Evolutionary conservation across 2,113 vertebrate genomes (phyloP), one percentile per base, ranked within the genome.

Genomic region (Xenotilapia caudafasciata): DNA sequence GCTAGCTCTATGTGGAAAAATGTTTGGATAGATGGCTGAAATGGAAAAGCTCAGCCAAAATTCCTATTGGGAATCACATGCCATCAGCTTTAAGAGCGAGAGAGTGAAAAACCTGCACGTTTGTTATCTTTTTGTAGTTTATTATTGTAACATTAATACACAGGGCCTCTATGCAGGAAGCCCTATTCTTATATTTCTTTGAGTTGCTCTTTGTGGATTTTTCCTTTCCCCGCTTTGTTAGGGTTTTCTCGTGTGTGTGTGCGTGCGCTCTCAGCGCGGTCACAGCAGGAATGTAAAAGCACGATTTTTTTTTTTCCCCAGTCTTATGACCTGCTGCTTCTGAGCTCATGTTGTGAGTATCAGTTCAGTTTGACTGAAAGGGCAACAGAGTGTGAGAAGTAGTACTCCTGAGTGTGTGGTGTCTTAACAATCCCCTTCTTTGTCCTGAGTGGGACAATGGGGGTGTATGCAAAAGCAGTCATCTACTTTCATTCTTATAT

Each of bases 291-390:
- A 95, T 94, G 94, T 94, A 88, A 94, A 95, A 93, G 91, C 89
- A 79, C 5, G 73, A 86, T 28, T 19, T 73, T 6, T 83, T 87
- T 77, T 12, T 53, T 11, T 13, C 87, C 82, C 83, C 15, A 2
- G 92, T 93, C 94, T 95, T 94, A 88, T 96, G 95, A 96, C 93
- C 88, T 38, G 28, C 80, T 83, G 88, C 90, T 90, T 90, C 86
- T 86, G 85, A 90, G 90, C 90, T 87, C 90, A 90, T 93, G 90
- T 87, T 92, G 82, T 81, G 91, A 84, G 87, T 87, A 80, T 93
- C 45, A 10, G 81, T 95, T 94, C 80, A 83, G 68, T 91, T 83
- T 60, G 86, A 87, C 86, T 77, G 83, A 88, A 68, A 33, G 79
- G 40, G 42, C 90, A 84, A 80, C 81, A 65, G 90, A 93, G 82